Evolutionary conservation across 2,113 vertebrate species (phyloP).

Genomic region (Chunga burmeisteri): DNA sequence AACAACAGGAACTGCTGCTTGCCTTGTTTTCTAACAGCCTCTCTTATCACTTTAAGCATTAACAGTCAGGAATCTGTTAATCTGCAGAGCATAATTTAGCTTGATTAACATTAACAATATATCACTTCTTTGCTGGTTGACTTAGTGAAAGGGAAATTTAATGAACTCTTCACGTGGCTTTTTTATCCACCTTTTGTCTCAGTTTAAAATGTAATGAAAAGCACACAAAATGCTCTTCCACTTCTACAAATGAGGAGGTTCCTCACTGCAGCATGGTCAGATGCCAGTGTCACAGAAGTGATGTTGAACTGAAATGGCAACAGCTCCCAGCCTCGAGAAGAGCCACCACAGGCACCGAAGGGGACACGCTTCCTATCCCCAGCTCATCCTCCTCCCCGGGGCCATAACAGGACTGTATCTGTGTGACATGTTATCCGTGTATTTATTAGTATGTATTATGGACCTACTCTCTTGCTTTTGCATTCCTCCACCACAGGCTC

Average conservation of each 20-base stretch:
- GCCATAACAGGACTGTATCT: too few species aligned
- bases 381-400: neutral
- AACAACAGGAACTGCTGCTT: neutral
- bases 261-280: neutral
- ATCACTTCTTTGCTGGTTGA: neutral
- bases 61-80: neutral
- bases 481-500: neutral
- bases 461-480: neutral
- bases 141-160: constrained; percentile 14
- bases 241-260: neutral
- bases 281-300: neutral
- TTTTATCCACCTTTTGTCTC: constrained; percentile 10
- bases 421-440: neutral
- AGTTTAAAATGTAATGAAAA: constrained; percentile 20
- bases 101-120: constrained; percentile 28
- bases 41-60: neutral
- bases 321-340: neutral
- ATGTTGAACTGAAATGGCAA: neutral
- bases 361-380: accelerated
- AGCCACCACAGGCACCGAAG: neutral
- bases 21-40: neutral
- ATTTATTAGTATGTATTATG: neutral
- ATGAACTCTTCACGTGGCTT: constrained; percentile 22
- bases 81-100: neutral
- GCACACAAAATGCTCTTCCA: neutral